phyloP scores from a whole-genome alignment of 2,113 vertebrate genomes.

The Odobenus rosmarus region DNA sequence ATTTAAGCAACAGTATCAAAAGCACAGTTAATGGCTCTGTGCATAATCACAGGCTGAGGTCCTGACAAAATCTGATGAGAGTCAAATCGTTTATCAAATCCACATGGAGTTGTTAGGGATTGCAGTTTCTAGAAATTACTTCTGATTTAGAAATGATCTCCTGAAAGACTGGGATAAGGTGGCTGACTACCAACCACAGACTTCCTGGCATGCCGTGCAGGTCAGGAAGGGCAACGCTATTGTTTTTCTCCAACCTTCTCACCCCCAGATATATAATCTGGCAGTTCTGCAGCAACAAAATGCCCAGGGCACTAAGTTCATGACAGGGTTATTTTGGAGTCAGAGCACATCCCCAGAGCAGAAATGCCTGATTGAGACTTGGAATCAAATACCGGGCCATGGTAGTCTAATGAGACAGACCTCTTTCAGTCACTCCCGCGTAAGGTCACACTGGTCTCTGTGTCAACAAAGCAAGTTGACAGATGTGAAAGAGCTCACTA shows the following conservation, averaged over 20 bases:
- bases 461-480: slow-evolving; percentile 40
- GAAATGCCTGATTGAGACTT: background rate
- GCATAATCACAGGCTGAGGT: background rate
- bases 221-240: background rate
- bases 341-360: background rate
- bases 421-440: background rate
- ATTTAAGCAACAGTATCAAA: slow-evolving; percentile 27
- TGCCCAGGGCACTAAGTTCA: slow-evolving; percentile 31
- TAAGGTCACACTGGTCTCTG: background rate
- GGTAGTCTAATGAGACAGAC: background rate
- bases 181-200: background rate
- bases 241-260: slow-evolving; percentile 52
- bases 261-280: slow-evolving; percentile 38
- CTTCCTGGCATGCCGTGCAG: background rate
- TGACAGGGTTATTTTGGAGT: slow-evolving; percentile 25
- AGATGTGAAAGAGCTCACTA: background rate
- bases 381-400: background rate
- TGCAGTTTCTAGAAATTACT: slow-evolving; percentile 39
- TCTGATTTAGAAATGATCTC: slow-evolving; percentile 24
- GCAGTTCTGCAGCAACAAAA: slow-evolving; percentile 44
- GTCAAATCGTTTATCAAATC: slow-evolving; percentile 36
- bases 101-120: background rate
- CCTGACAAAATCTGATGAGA: slow-evolving; percentile 37
- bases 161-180: background rate
- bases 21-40: background rate